phyloP scores from a whole-genome alignment of 2,888 invertebrate species.

The Hypomecis punctinalis region DNA sequence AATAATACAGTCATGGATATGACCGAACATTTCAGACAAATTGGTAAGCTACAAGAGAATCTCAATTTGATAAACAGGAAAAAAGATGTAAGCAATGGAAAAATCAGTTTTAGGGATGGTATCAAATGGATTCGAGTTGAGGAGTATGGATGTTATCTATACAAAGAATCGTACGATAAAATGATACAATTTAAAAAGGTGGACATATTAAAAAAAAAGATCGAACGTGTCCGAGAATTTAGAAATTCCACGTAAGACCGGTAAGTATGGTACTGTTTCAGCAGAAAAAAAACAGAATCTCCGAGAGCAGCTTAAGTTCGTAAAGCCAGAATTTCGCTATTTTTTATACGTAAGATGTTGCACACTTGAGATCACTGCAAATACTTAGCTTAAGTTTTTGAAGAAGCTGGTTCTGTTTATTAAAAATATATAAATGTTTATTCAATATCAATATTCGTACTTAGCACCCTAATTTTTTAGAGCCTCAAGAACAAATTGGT shows the following conservation, averaged over 20 bases:
- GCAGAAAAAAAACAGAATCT: no score
- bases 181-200: conserved; percentile 36
- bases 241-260: no score
- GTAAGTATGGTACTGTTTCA: no score
- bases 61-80: conserved; percentile 38
- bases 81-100: not conserved
- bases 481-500: no score
- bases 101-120: not conserved
- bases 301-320: no score
- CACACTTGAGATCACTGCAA: conserved; percentile 36
- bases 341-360: no score
- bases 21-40: conserved; percentile 5
- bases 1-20: not conserved
- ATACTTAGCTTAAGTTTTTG: conserved; percentile 44
- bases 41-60: conserved; percentile 25
- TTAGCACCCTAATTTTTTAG: no score
- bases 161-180: conserved; percentile 22
- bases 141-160: conserved; percentile 7
- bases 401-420: conserved; percentile 35
- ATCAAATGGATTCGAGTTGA: conserved; percentile 11
- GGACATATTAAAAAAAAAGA: conserved; percentile 11
- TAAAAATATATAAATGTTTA: conserved; percentile 8
- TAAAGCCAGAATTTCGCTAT: no score
- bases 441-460: conserved; percentile 5
- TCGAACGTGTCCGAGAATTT: conserved; percentile 7